Evolutionary conservation across 2,113 vertebrate species (phyloP), one percentile per base, ranked within the genome.

Genomic region (Scortum barcoo): DNA sequence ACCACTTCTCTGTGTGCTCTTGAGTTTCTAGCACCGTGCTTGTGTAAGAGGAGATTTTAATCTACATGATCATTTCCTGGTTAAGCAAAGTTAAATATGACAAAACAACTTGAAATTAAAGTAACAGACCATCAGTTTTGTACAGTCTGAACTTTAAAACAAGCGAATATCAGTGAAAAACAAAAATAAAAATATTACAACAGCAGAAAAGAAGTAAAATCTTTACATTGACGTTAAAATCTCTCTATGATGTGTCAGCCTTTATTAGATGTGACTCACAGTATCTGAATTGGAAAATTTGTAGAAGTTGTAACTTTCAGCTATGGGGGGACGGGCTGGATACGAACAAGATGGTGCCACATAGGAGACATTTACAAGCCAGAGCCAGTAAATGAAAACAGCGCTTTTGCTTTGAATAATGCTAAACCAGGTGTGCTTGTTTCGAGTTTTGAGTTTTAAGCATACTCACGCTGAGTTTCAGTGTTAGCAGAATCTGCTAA

Each of bases 361-460:
- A 36, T 36, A 33, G 30, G 24, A 57, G 50, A 66, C 44, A 54
- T 81, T 72, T 76, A 72, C 44, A 72, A 54, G 60, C 61, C 53
- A 33, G 16, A 76, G 17, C 20, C 76, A 46, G 61, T 46, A 67
- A 78, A 62, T 63, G 2, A 86, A 74, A 72, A 38, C 0, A 0
- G 6, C 3, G 10, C 0, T 19, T 70, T 56, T 58, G 7, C 36
- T 74, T 42, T 56, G 12, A 63, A 22, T 63, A 56, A 71, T 20
- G 53, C 10, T 40, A 16, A 70, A 71, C 28, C 40, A 85, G 56
- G 46, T 67, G 51, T 60, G 28, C 66, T 54, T 58, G 42, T 24
- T 36, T 72, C 16, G 2, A 30, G 7, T 40, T 40, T 40, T 36
- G 16, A 14, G 26, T 40, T 78, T 77, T 44, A 36, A 42, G 33